These are phyloP conservation scores for Drosophila sturtevanti DNA, from an alignment of 1,140 invertebrate genomes.

Conservation along the genomic window DNA sequence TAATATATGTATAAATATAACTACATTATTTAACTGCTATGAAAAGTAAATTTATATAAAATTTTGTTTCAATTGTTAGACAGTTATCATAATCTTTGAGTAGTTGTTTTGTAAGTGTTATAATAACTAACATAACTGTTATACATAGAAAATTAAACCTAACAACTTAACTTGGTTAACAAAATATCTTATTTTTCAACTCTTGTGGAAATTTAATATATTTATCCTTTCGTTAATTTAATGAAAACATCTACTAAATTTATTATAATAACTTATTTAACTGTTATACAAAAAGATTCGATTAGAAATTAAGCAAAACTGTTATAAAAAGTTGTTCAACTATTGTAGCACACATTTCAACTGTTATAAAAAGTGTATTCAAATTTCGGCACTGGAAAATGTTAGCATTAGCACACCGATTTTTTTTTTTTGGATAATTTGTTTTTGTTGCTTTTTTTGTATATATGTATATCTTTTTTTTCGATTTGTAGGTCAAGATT, in stretches of 20 bases:
- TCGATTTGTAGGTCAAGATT: conserved; percentile 57
- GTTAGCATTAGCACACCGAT: background rate
- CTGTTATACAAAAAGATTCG: background rate
- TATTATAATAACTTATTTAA: no score
- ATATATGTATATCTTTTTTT: background rate
- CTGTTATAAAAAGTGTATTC: background rate
- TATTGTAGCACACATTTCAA: background rate
- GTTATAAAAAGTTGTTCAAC: background rate
- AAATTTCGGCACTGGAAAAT: background rate
- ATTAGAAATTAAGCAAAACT: background rate
- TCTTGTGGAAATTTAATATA: no score
- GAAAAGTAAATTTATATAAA: no score
- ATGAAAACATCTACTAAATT: no score
- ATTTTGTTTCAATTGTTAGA: no score
- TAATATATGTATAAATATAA: background rate
- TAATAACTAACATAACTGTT: background rate
- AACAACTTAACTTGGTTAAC: no score
- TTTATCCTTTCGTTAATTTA: no score
- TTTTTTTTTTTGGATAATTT: background rate
- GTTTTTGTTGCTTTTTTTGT: background rate
- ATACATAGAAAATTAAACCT: no score
- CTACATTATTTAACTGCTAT: background rate
- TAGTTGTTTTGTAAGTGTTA: no score
- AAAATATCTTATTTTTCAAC: no score
- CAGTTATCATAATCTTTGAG: no score